Evolutionary conservation across 2,113 vertebrate species (phyloP).

Genomic region (Strix uralensis): DNA sequence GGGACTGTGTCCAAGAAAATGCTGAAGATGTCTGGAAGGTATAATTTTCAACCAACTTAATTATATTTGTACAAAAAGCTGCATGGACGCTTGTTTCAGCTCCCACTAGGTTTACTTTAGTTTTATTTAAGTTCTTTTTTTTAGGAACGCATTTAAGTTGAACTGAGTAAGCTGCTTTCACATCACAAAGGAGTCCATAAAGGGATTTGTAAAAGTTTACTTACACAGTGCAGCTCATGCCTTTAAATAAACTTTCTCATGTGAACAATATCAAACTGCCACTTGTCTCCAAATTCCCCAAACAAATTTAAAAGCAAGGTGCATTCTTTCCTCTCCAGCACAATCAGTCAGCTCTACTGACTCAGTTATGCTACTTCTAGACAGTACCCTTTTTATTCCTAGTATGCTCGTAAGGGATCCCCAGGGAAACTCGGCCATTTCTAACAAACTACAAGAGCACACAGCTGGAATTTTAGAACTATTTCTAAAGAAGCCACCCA

Average conservation of each 20-base stretch:
- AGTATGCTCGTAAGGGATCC: background rate
- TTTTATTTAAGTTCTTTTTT: background rate
- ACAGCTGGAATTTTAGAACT: background rate
- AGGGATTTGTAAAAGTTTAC: conserved; percentile 31
- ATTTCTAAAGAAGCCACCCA: background rate
- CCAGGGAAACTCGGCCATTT: background rate
- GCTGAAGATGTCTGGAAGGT: background rate
- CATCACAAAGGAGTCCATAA: conserved; percentile 10
- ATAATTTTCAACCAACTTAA: background rate
- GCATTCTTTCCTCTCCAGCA: background rate
- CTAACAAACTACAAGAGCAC: background rate
- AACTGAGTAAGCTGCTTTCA: conserved; percentile 6
- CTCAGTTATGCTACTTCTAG: background rate
- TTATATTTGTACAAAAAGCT: background rate
- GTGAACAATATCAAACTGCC: background rate
- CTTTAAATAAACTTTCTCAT: conserved; percentile 24
- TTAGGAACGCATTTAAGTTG: background rate
- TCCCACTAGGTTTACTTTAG: background rate
- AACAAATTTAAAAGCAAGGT: conserved; percentile 1
- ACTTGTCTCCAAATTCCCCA: background rate
- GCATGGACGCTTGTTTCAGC: background rate
- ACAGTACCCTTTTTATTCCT: background rate
- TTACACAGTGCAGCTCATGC: background rate
- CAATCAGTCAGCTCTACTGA: background rate
- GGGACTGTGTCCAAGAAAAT: background rate